Base-by-base conservation (phyloP, 1,140 invertebrate genomes). In the Drosophila rufa region DNA sequence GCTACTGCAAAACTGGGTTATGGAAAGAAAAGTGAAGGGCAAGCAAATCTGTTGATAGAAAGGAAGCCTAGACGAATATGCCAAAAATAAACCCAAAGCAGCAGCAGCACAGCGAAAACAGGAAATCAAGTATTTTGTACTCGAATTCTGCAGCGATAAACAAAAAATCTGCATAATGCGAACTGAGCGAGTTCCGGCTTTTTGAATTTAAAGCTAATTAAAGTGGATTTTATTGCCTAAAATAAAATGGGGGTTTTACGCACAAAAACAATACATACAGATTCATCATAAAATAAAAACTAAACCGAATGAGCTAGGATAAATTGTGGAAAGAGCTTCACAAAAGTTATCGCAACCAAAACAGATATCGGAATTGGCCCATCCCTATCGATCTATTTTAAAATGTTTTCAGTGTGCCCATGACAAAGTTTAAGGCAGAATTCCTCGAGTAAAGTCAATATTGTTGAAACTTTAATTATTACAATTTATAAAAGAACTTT, bases 1-100 rank as follows among this genome's bases (percentile, higher is more conserved):
- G 45, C 67, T 42, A 43, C 79, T 85, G 85, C 81, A 78, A 91
- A 91, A 91, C 87, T 91, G 83, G 87, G 87, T 91, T 91, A 91
- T 81, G 83, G 87, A 91, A 91, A 91, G 83, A 87, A 91, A 91
- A 91, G 87, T 91, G 87, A 91, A 91, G 87, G 87, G 87, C 89
- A 87, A 78, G 78, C 89, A 81, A 78, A 80, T 75, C 60, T 87
- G 74, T 84, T 78, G 71, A 71, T 89, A 81, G 85, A 87, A 87
- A 87, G 85, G 84, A 89, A 86, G 80, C 79, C 51, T 82, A 87
- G 80, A 71, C 66, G 42, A 55, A 42, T 40, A 56, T 71, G 66
- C 65, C 51, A 68, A 77, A 57, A 75, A 71, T 25, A 56, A 55
- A 57, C 43, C 56, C 38, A 48, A 36, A 47, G 33, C 9, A 36